These are phyloP conservation scores for Spongilla lacustris DNA, from an alignment of 37 sponge, comb jelly and placozoan species.

Conservation along the genomic window DNA sequence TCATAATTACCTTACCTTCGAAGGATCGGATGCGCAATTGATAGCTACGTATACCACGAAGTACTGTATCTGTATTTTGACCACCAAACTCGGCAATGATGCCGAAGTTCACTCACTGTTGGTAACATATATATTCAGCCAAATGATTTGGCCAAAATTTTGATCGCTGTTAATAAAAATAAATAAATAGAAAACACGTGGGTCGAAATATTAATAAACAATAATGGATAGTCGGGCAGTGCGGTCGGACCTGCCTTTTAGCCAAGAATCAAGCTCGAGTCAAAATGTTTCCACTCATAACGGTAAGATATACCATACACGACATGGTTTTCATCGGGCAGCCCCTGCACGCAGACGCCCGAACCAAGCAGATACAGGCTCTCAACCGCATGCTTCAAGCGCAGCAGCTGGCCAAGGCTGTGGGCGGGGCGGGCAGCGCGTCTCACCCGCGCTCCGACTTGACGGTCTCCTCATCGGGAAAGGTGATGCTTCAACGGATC, in stretches of 20 bases:
- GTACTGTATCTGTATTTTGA: no score
- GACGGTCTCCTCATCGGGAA: neutral
- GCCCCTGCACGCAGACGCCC: no score
- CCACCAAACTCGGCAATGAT: no score
- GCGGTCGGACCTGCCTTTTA: neutral
- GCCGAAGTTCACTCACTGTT: no score
- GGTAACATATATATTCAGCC: no score
- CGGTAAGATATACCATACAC: neutral
- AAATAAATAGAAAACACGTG: no score
- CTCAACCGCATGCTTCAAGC: neutral
- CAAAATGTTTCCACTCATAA: neutral
- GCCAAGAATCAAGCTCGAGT: neutral
- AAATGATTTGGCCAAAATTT: no score
- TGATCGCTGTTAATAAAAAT: no score
- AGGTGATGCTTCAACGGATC: neutral
- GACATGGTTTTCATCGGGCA: neutral
- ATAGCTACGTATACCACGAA: no score
- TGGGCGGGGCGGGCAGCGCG: neutral
- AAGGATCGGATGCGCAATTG: no score
- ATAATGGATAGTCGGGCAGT: constrained; percentile 27
- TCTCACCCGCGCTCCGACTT: neutral
- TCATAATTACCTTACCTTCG: no score
- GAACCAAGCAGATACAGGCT: neutral
- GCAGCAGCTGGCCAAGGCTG: neutral
- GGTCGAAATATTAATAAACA: no score